Evolutionary conservation across 2,113 vertebrate species (phyloP), one percentile per base, ranked within the genome.

Genomic region (Sialia sialis): DNA sequence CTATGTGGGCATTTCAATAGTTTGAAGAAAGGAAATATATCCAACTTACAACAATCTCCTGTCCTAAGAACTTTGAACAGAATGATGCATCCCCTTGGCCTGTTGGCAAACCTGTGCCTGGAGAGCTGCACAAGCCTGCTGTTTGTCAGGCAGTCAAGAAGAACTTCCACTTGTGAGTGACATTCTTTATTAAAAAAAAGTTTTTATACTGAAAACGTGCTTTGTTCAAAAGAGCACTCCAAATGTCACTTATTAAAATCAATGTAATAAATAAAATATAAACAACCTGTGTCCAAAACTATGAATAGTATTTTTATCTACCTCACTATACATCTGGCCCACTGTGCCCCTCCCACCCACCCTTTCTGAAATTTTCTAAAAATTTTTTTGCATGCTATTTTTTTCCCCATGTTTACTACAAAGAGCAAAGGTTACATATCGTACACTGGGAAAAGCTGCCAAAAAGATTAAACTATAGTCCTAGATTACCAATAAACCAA

Each of bases 301-400:
- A 88, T 92, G 90, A 92, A 76, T 84, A 92, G 46, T 91, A 84
- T 83, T 92, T 76, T 79, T 87, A 82, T 95, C 90, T 96, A 92
- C 86, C 92, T 96, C 75, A 52, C 94, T 96, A 96, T 97, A 97
- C 94, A 96, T 95, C 93, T 93, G 93, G 90, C 96, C 92, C 93
- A 58, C 73, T 82, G 73, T 89, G 83, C 56, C 86, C 85, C 90
- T 56, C 94, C 95, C 87, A 12, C 95, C 95, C 95, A 22, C 89
- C 94, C 81, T 41, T 63, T 83, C 82, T 39, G 68, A 58, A 82
- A 67, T 54, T 55, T 82, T 88, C 87, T 74, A 93, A 84, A 93
- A 87, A 75, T 22, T 78, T 90, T 83, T 91, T 93, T 69, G 68
- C 67, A 54, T 84, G 87, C 55, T 13, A 69, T 86, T 67, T 88